phyloP scores from a whole-genome alignment of 2,113 vertebrate species.

The Paraplagusia blochii region DNA sequence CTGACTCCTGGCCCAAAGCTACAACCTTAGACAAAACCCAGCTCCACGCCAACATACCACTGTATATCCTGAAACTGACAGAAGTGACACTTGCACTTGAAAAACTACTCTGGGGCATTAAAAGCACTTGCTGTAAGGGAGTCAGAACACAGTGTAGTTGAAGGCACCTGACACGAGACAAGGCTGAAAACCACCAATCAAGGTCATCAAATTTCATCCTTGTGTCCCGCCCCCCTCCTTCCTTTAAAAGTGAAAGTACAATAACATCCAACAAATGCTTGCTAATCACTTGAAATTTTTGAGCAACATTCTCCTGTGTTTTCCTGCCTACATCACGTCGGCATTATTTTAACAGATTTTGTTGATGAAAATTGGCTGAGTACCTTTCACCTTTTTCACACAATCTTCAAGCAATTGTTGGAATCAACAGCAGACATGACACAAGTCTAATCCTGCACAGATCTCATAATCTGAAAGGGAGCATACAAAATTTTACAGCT shows the following conservation, averaged over 20 bases:
- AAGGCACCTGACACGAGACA: slow-evolving; percentile 27
- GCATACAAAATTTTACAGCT: no score
- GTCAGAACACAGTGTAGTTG: slow-evolving; percentile 8
- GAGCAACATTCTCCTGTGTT: slow-evolving; percentile 14
- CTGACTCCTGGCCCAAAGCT: slow-evolving; percentile 29
- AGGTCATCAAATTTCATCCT: slow-evolving; percentile 16
- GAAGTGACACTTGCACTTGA: slow-evolving; percentile 40
- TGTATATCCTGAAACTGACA: slow-evolving; percentile 38
- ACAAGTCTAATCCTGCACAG: slow-evolving; percentile 17
- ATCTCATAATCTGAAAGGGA: no score
- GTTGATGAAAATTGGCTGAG: slow-evolving; percentile 19
- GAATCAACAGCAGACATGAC: slow-evolving; percentile 30
- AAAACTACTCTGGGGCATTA: slow-evolving; percentile 23
- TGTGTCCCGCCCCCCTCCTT: neutral
- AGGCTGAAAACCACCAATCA: slow-evolving; percentile 23
- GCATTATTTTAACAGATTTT: slow-evolving; percentile 31
- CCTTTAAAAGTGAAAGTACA: slow-evolving; percentile 19
- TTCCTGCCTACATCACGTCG: slow-evolving; percentile 24
- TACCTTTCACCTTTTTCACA: slow-evolving; percentile 11
- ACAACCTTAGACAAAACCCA: slow-evolving; percentile 47
- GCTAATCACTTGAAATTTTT: slow-evolving; percentile 31
- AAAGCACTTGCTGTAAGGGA: slow-evolving; percentile 11
- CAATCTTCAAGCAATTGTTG: slow-evolving; percentile 14
- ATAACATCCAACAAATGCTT: slow-evolving; percentile 31
- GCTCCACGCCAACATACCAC: slow-evolving; percentile 32